Percentiles rank a stretch among this genome's conserved stretches.
These are phyloP conservation scores for Australoheros facetus DNA, from an alignment of 2,797 vertebrate species.

Conservation along the genomic window DNA sequence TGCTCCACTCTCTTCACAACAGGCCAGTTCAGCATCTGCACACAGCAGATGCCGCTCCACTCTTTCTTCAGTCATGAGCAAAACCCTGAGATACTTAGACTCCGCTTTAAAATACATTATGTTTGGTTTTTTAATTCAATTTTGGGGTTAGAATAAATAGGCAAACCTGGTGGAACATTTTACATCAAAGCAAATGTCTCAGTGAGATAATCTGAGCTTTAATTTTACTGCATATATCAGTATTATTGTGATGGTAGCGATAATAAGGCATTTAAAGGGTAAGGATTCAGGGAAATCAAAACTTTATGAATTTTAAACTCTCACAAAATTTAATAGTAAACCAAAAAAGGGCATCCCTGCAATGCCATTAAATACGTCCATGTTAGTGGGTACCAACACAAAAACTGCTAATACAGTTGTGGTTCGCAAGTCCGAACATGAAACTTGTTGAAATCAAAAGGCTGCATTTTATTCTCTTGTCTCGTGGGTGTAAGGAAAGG, in stretches of 20 bases:
- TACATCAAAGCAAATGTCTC: too few relatives aligned
- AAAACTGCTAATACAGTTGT: neutral
- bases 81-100: too few relatives aligned
- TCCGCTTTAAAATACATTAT: too few relatives aligned
- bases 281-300: conserved; percentile 14
- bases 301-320: conserved; percentile 34
- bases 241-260: neutral
- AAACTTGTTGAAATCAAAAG: neutral
- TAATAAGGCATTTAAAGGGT: neutral
- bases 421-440: neutral
- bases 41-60: too few relatives aligned
- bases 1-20: too few relatives aligned
- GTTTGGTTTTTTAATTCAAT: too few relatives aligned
- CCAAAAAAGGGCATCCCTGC: neutral
- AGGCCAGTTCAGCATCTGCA: too few relatives aligned
- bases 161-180: neutral
- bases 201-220: neutral
- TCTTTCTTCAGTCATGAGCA: too few relatives aligned
- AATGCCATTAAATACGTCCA: neutral
- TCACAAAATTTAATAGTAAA: conserved; percentile 16
- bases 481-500: neutral
- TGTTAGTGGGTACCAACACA: neutral
- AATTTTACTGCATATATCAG: neutral
- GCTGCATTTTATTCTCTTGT: neutral
- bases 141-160: neutral